Evolutionary conservation across 2,888 invertebrate genomes (phyloP).

Genomic region (Agrochola lychnidis): DNA sequence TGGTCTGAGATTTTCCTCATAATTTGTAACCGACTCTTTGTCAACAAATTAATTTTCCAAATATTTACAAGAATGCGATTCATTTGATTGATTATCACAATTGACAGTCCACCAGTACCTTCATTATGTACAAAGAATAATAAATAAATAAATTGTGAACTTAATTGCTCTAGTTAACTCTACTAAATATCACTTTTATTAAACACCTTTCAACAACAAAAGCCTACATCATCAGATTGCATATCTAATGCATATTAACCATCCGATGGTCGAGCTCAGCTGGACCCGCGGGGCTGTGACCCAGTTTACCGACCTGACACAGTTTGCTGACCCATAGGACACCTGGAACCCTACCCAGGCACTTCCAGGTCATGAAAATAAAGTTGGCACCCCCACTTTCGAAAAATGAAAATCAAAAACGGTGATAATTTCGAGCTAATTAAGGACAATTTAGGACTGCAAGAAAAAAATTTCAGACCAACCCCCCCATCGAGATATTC

Average conservation of each 20-base stretch:
- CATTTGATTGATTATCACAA: neutral
- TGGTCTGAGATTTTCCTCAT: neutral
- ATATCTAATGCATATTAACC: constrained; percentile 33
- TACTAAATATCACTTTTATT: neutral
- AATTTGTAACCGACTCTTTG: neutral
- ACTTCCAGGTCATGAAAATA: constrained; percentile 62
- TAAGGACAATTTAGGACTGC: too few species aligned
- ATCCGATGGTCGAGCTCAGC: constrained; percentile 29
- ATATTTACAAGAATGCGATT: neutral
- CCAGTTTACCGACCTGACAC: constrained; percentile 73
- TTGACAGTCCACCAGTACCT: too few species aligned
- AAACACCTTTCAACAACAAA: neutral
- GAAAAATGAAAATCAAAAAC: too few species aligned
- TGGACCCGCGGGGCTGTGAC: constrained; percentile 63
- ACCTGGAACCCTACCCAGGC: constrained; percentile 63
- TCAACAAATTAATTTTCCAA: neutral
- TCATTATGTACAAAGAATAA: neutral
- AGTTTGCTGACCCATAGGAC: constrained; percentile 67
- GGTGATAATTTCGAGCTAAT: too few species aligned
- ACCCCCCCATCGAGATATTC: too few species aligned
- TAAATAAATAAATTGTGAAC: neutral
- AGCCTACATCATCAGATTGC: constrained; percentile 24
- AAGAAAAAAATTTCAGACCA: too few species aligned
- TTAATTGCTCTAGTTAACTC: neutral
- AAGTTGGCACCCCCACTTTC: too few species aligned